Conservation (phyloP, 2,797 vertebrate species). For the Mormyrops boulengeri region DNA sequence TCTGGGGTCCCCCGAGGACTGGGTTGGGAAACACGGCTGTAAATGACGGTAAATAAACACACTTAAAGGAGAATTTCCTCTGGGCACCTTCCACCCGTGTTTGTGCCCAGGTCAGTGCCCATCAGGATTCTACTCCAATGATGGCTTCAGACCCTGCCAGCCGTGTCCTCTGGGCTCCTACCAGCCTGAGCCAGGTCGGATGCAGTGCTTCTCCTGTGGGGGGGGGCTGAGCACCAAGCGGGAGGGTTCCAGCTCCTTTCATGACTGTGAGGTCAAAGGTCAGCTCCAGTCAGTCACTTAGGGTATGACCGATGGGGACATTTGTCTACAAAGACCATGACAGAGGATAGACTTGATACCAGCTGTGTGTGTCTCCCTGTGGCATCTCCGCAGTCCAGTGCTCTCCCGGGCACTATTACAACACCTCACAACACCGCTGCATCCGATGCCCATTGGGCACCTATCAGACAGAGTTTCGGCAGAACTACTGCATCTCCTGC, state of each 20-base stretch:
- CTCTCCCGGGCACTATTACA: constrained; percentile 92
- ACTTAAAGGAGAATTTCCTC: not conserved
- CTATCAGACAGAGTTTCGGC: constrained; percentile 91
- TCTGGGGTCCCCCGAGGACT: not conserved
- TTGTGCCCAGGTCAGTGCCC: constrained; percentile 77
- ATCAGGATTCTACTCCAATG: constrained; percentile 78
- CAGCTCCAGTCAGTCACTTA: constrained; percentile 27
- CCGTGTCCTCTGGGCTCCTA: constrained; percentile 79
- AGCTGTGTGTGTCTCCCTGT: constrained; percentile 5
- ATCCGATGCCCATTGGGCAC: constrained; percentile 89
- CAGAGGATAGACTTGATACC: not conserved
- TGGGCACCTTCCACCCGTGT: not conserved
- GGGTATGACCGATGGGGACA: not conserved
- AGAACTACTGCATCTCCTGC: constrained; percentile 93
- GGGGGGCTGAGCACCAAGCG: constrained; percentile 84
- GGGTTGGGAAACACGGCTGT: not conserved
- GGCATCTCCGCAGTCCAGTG: constrained; percentile 72
- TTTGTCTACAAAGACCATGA: not conserved
- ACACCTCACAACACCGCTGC: constrained; percentile 87
- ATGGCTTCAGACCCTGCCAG: constrained; percentile 94
- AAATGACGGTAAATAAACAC: not conserved
- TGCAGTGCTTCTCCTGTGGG: constrained; percentile 85
- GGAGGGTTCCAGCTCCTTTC: constrained; percentile 85
- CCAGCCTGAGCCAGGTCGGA: constrained; percentile 84
- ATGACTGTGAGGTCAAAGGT: constrained; percentile 97